These are phyloP conservation scores for Dendrophyllia cribrosa DNA, from an alignment of 64 coral and sea anemone genomes.

Conservation along the genomic window DNA sequence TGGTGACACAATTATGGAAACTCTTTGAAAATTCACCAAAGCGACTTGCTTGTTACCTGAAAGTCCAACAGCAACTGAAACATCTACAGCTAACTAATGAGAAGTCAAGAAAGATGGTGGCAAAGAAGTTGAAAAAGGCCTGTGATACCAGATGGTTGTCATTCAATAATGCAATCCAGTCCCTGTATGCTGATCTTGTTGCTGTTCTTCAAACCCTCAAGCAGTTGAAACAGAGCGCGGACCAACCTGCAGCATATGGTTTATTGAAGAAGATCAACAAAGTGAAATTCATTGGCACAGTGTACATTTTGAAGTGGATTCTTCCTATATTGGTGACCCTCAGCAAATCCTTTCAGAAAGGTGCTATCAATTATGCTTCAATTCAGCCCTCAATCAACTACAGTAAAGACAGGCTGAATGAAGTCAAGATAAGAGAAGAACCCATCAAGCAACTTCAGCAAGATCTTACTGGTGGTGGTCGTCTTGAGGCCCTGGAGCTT, in stretches of 20 bases:
- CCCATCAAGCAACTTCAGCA: neutral
- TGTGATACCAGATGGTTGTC: neutral
- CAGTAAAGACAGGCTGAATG: slow-evolving; percentile 39
- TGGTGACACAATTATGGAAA: slow-evolving; percentile 21
- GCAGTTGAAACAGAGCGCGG: neutral
- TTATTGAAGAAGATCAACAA: slow-evolving; percentile 21
- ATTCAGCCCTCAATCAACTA: slow-evolving; percentile 43
- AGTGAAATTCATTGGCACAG: neutral
- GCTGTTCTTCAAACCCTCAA: slow-evolving; percentile 13
- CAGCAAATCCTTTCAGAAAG: slow-evolving; percentile 63
- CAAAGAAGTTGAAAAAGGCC: slow-evolving; percentile 11
- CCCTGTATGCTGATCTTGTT: neutral
- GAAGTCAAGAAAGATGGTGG: slow-evolving; percentile 15
- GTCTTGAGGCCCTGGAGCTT: slow-evolving; percentile 4
- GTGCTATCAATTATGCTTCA: slow-evolving; percentile 13
- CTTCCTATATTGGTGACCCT: slow-evolving; percentile 14
- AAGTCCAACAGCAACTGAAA: neutral
- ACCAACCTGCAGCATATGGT: neutral
- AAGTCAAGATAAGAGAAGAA: neutral
- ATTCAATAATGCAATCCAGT: neutral
- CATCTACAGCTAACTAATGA: neutral
- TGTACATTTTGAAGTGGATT: too few species aligned
- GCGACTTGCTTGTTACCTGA: slow-evolving; percentile 1
- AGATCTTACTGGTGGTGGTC: neutral
- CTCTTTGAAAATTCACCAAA: slow-evolving; percentile 46